These are phyloP conservation scores for Ophion ellenae DNA, from an alignment of 2,888 invertebrate genomes.

Conservation along the genomic window DNA sequence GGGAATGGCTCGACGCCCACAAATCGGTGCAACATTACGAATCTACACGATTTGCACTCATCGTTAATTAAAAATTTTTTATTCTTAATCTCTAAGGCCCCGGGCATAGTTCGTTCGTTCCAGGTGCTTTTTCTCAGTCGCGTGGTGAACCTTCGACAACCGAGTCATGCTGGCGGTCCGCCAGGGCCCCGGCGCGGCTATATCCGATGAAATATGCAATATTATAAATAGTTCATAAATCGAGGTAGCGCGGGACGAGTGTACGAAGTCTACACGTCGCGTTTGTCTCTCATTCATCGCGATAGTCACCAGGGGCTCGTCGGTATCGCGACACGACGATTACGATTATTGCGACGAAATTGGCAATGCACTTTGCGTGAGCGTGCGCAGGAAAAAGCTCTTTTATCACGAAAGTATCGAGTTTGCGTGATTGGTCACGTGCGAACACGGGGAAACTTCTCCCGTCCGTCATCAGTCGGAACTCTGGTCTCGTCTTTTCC, in stretches of 20 bases:
- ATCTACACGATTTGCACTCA: too few relatives aligned
- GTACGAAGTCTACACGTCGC: not conserved
- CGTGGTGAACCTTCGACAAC: not conserved
- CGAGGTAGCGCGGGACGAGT: not conserved
- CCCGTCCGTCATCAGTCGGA: constrained; percentile 36
- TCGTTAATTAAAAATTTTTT: too few relatives aligned
- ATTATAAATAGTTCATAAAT: constrained; percentile 56
- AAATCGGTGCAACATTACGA: too few relatives aligned
- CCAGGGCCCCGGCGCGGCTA: constrained; percentile 8
- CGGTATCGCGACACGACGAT: constrained; percentile 37
- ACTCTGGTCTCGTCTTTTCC: constrained; percentile 43
- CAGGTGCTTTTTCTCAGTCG: not conserved
- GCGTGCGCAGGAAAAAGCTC: constrained; percentile 58
- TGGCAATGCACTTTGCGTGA: constrained; percentile 28
- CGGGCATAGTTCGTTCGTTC: too few relatives aligned
- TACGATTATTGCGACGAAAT: constrained; percentile 28
- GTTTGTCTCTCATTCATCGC: constrained; percentile 50
- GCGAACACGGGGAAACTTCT: constrained; percentile 46
- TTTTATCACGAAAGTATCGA: constrained; percentile 60
- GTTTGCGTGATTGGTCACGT: constrained; percentile 65
- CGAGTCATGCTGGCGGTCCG: constrained; percentile 18
- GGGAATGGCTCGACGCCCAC: too few relatives aligned
- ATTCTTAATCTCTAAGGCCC: too few relatives aligned
- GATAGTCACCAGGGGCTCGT: constrained; percentile 32
- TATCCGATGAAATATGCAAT: constrained; percentile 50